Percentiles rank a stretch among this genome's conserved stretches.
Conservation (phyloP, 2,113 vertebrate species). For the Semicossyphus pulcher region DNA sequence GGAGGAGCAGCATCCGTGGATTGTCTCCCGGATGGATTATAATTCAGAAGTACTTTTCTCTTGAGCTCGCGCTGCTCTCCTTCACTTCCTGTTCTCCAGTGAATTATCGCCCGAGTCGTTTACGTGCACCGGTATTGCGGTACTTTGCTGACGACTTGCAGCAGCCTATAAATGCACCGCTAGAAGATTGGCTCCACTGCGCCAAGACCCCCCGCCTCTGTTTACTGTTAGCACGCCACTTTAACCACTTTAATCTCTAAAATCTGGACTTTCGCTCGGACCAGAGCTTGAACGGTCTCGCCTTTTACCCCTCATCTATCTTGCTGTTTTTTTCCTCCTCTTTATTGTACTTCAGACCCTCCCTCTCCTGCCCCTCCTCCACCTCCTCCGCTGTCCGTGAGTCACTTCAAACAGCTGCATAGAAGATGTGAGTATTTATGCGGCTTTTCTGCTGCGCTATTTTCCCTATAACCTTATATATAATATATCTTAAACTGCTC, state of each 20-base stretch:
- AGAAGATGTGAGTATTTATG: slow-evolving; percentile 84
- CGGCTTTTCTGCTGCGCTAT: slow-evolving; percentile 62
- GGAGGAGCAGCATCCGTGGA: slow-evolving; percentile 43
- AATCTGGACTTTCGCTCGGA: slow-evolving; percentile 40
- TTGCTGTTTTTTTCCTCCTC: neutral
- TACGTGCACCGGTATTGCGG: slow-evolving; percentile 67
- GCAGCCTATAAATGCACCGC: slow-evolving; percentile 48
- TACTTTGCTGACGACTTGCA: slow-evolving; percentile 70
- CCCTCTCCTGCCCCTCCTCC: slow-evolving; percentile 46
- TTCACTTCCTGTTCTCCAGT: slow-evolving; percentile 27
- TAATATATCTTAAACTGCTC: neutral
- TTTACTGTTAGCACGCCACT: slow-evolving; percentile 26
- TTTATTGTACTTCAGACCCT: slow-evolving; percentile 60
- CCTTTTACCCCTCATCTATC: slow-evolving; percentile 15
- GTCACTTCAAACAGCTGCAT: slow-evolving; percentile 79
- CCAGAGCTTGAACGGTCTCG: slow-evolving; percentile 22
- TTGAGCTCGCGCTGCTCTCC: neutral
- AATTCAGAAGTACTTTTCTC: slow-evolving; percentile 36
- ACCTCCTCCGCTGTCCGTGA: slow-evolving; percentile 57
- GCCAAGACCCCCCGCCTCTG: slow-evolving; percentile 42
- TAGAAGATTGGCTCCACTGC: slow-evolving; percentile 61
- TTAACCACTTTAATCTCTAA: slow-evolving; percentile 33
- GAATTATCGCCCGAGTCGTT: slow-evolving; percentile 54
- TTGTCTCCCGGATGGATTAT: slow-evolving; percentile 60
- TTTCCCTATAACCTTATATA: neutral